A percentile compares a stretch with the other conserved stretches of the same genome.
Evolutionary conservation across 2,888 invertebrate genomes (phyloP).

Genomic region (Oxycera nigricornis): DNA sequence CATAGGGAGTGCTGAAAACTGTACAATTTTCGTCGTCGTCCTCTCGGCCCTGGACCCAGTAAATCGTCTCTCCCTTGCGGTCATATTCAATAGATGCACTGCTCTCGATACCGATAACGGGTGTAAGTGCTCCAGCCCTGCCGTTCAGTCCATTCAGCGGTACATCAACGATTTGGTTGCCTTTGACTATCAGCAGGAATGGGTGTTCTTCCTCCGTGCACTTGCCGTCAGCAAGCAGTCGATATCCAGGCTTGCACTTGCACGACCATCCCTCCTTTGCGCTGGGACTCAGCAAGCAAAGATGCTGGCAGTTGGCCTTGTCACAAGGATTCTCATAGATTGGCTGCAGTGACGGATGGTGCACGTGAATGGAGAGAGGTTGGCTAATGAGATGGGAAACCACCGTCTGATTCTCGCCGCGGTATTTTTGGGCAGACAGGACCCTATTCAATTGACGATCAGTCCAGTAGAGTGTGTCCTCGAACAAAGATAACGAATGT

Average conservation of each 20-base stretch:
- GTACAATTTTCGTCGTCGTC: conserved; percentile 86
- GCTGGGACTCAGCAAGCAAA: conserved; percentile 88
- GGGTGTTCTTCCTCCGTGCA: conserved; percentile 87
- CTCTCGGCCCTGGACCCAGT: conserved; percentile 84
- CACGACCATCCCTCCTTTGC: conserved; percentile 78
- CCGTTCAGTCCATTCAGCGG: conserved; percentile 78
- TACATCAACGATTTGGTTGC: conserved; percentile 87
- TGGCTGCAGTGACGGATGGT: conserved; percentile 94
- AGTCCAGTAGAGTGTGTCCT: conserved; percentile 96
- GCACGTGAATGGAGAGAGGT: conserved; percentile 93
- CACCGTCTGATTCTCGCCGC: conserved; percentile 89
- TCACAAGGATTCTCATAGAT: conserved; percentile 78
- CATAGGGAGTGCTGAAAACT: conserved; percentile 81
- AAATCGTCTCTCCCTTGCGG: conserved; percentile 80
- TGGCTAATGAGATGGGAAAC: conserved; percentile 94
- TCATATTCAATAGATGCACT: conserved; percentile 93
- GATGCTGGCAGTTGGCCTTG: conserved; percentile 79
- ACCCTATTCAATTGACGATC: conserved; percentile 92
- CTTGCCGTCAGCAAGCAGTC: conserved; percentile 70
- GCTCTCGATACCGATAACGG: conserved; percentile 86
- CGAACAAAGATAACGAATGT: conserved; percentile 92
- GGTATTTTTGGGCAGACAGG: conserved; percentile 89
- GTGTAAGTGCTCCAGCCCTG: conserved; percentile 79
- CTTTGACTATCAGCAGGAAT: conserved; percentile 88
- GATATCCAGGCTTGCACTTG: conserved; percentile 89